These are phyloP conservation scores for Dendrocopos noguchii DNA, from an alignment of 2,113 vertebrate genomes.

Conservation along the genomic window DNA sequence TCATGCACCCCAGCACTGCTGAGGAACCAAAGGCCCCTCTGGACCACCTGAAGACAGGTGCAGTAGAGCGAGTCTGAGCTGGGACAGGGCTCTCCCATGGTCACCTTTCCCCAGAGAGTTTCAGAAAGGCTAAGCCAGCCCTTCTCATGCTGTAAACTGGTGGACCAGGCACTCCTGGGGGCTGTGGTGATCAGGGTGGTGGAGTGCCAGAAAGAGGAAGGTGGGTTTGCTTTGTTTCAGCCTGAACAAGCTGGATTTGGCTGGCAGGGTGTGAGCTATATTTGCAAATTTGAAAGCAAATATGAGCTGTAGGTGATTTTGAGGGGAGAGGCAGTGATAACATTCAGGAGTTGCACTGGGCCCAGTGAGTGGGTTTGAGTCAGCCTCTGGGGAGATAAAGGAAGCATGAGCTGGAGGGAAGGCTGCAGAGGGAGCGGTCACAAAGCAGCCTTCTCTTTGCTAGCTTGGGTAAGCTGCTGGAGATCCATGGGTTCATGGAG, in stretches of 20 bases:
- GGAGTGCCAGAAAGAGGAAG: background rate
- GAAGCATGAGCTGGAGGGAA: slow-evolving; percentile 36
- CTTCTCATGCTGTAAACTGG: background rate
- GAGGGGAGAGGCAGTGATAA: slow-evolving; percentile 66
- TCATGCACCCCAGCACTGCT: background rate
- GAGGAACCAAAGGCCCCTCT: background rate
- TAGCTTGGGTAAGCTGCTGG: background rate
- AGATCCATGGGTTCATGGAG: too few species aligned
- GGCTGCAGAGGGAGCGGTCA: background rate
- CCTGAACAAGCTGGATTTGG: slow-evolving; percentile 15
- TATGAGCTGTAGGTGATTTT: slow-evolving; percentile 43
- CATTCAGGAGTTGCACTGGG: slow-evolving; percentile 65
- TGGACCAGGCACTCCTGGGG: background rate
- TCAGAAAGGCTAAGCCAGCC: background rate
- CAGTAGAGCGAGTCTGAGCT: background rate
- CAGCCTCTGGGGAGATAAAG: slow-evolving; percentile 48
- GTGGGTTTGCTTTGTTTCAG: background rate
- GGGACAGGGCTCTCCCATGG: background rate
- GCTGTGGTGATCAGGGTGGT: background rate
- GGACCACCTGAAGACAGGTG: background rate
- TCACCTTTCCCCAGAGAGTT: accelerated
- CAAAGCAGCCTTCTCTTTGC: background rate
- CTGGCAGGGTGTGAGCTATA: slow-evolving; percentile 52
- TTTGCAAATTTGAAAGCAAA: slow-evolving; percentile 67
- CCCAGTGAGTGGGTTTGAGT: background rate